Percentiles rank a stretch among this genome's conserved stretches.
phyloP scores from a whole-genome alignment of 2,113 vertebrate genomes.

The Dromaius novaehollandiae region DNA sequence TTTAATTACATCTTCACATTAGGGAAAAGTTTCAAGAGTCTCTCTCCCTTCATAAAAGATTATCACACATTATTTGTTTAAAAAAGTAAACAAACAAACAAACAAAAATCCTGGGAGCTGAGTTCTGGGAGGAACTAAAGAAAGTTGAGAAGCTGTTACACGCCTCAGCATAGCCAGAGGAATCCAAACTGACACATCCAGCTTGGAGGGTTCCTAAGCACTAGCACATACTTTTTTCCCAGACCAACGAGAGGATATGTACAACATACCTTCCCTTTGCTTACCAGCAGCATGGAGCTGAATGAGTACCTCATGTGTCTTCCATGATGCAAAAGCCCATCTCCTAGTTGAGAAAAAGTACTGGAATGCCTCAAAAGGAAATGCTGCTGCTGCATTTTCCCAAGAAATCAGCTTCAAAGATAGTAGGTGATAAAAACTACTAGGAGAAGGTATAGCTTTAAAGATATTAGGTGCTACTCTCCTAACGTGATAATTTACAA shows the following conservation, averaged over 20 bases:
- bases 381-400: neutral
- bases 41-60: neutral
- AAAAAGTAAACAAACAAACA: neutral
- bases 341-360: neutral
- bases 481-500: neutral
- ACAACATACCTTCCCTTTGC: neutral
- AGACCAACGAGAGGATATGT: neutral
- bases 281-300: neutral
- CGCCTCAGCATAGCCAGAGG: neutral
- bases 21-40: neutral
- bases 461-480: neutral
- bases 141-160: neutral
- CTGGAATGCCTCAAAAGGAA: neutral
- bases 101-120: neutral
- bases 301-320: accelerated
- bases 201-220: neutral
- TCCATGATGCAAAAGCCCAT: neutral
- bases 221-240: accelerated
- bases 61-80: neutral
- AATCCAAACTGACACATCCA: neutral
- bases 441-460: neutral
- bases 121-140: neutral
- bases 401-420: neutral
- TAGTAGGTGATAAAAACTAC: accelerated
- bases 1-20: neutral